phyloP scores from a whole-genome alignment of 2,113 vertebrate genomes.

The Semicossyphus pulcher region DNA sequence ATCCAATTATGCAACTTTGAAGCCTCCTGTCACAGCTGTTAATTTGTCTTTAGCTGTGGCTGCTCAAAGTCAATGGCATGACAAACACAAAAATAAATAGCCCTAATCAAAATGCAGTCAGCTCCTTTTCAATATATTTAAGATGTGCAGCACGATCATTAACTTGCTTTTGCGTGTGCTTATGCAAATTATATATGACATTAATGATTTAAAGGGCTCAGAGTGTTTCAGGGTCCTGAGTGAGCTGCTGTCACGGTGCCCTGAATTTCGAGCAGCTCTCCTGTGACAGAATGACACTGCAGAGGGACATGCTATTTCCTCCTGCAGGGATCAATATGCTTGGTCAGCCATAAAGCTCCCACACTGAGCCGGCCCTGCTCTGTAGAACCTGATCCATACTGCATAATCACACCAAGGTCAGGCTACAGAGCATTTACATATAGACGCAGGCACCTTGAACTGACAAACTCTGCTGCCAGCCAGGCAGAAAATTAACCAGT shows the following conservation, averaged over 20 bases:
- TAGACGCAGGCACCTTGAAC: slow-evolving; percentile 66
- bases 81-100: background rate
- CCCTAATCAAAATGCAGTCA: background rate
- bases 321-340: slow-evolving; percentile 68
- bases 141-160: too few relatives aligned
- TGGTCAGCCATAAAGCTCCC: slow-evolving; percentile 63
- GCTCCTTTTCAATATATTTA: background rate
- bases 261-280: background rate
- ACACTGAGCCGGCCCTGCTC: slow-evolving; percentile 36
- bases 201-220: slow-evolving; percentile 6
- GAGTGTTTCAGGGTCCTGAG: background rate
- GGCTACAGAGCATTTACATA: slow-evolving; percentile 63
- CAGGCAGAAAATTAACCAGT: slow-evolving; percentile 71
- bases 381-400: slow-evolving; percentile 68
- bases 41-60: background rate
- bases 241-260: background rate
- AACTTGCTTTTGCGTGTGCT: background rate
- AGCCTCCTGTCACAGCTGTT: background rate
- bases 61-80: background rate
- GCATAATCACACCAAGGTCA: slow-evolving; percentile 76
- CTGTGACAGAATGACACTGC: slow-evolving; percentile 57
- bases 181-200: background rate
- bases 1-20: background rate
- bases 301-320: slow-evolving; percentile 60
- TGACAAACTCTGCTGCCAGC: slow-evolving; percentile 54